Base-by-base conservation (phyloP, 1,140 invertebrate genomes). In the Pinna nobilis region DNA sequence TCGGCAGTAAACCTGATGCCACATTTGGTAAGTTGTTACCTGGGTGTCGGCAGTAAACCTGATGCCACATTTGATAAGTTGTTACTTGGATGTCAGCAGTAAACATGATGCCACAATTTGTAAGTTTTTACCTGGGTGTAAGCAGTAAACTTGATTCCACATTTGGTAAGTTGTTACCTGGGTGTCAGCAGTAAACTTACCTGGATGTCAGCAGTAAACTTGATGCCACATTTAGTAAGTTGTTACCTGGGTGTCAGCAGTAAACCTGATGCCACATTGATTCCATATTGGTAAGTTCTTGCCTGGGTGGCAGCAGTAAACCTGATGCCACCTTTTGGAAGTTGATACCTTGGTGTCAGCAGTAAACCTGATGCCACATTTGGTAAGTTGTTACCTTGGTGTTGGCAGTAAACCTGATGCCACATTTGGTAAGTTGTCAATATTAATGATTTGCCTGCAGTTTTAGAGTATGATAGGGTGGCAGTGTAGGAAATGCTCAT, bases 301-400 rank as follows among this genome's bases (percentile, higher is more conserved):
- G 67, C 80, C 6, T 39, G 50, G 25, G 60, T 59, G 11, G 78
- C 77, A 35, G 68, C 73, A 13, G 70, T 63, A 41, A 78, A 71
- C 71, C 74, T 65, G 33, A 69, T 65, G 32, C 78, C 70, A 20
- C 70, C 71, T 51, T 49, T 82, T 55, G 81, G 81, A 77, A 70
- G 74, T 70, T 23, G n/a, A 25, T 53, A 11, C 15, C 20, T 20
- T 18, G 15, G 15, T 47, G 20, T 47, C 44, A 18, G 7, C 39
- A 9, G 7, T 44, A 18, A 18, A 44, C 7, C 18, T 44, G 39
- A 44, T 18, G 7, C 39, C 39, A 44, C 7, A 44, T 9, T 9
- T 9, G 18, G 7, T 18, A 44, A 9, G 44, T n/a, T 49, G 18
- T 49, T 23, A n/a, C 18, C 18, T 18, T 49, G 44, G 18, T 49